Evolutionary conservation across 2,113 vertebrate species (phyloP), one percentile per base, ranked within the genome.

Genomic region (Montifringilla adamsi): DNA sequence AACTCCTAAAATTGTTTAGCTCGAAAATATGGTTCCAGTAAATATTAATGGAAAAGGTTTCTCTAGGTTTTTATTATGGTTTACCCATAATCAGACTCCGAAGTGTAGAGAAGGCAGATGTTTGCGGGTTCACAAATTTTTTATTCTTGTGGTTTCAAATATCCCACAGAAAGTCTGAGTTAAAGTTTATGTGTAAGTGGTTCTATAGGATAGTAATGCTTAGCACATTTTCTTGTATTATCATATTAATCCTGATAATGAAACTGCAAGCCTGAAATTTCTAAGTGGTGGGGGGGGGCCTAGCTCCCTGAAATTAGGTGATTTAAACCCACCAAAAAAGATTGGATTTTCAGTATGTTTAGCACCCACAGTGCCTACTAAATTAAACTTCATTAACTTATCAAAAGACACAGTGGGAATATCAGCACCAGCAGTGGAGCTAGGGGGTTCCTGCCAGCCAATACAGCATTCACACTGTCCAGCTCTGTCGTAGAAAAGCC

Each of bases 351-450:
- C 67, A 63, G 10, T 50, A 10, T 66, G 50, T 62, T 94, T 77
- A 77, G 46, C 35, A 86, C 33, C 63, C 50, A 77, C 23, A 67
- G 63, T 4, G 83, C 74, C 83, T 77, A 53, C 23, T 90, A 64
- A 77, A 86, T 87, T 84, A 88, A 89, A 73, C 10, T 88, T 94
- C 17, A 69, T 88, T 92, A 83, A 56, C n/a, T 84, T 81, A 26
- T 35, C 72, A 74, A 81, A 90, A 93, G 63, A 35, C 43, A 37
- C 50, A 74, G 50, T 66, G 52, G 37, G 72, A 93, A 24, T 37
- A 74, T 55, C 75, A 80, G 19, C 58, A 60, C 9, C 33, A 63
- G 20, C 78, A 70, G 47, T 1, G 84, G 52, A 82, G 68, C 30
- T 16, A 13, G 49, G 22, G 35, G 31, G 33, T 46, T 69, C 30